Evolutionary conservation across 2,888 invertebrate genomes (phyloP), one percentile per base, ranked within the genome.

Genomic region (Synergus gifuensis): DNA sequence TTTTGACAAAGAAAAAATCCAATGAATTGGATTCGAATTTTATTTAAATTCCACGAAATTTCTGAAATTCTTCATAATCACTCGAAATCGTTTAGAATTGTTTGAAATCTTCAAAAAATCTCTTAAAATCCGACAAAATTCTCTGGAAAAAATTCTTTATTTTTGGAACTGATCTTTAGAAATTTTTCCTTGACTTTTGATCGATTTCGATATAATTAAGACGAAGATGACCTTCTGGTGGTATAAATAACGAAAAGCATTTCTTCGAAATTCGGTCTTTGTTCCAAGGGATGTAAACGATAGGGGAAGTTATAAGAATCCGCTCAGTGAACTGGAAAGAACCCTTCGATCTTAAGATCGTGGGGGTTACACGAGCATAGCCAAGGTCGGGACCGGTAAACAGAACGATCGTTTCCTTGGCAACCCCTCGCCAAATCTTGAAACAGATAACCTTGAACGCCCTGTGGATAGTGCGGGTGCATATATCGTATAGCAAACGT

Each of bases 371-470:
- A 84, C 81, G 85, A 87, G 87, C 85, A 88, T 90, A 86, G 87
- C 89, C 91, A 90, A 91, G 91, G 91, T 91, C 90, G 90, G 89
- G 89, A 87, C 86, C 86, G 85, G 86, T 87, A 88, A 89, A 89
- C 86, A 87, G 85, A 79, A 86, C 80, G 83, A 82, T 83, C 85
- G 89, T 90, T 88, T 85, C 90, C 90, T 86, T 88, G 89, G 89
- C 85, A 89, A 90, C 87, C 87, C 88, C 85, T 79, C 83, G 22
- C 64, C 73, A 64, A 67, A 80, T 79, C 28, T 78, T 76, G 69
- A 67, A 85, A 84, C 78, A 76, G 60, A 78, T 84, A 84, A 87
- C 88, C 86, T 89, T 86, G 86, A 85, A 82, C 84, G 77, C 83
- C 83, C 84, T 83, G 81, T 73, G 82, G 79, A 86, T 76, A 82